A percentile compares a stretch with the other conserved stretches of the same genome.
Evolutionary conservation across 1,140 invertebrate species (phyloP).

Genomic region (Lepidurus apus): DNA sequence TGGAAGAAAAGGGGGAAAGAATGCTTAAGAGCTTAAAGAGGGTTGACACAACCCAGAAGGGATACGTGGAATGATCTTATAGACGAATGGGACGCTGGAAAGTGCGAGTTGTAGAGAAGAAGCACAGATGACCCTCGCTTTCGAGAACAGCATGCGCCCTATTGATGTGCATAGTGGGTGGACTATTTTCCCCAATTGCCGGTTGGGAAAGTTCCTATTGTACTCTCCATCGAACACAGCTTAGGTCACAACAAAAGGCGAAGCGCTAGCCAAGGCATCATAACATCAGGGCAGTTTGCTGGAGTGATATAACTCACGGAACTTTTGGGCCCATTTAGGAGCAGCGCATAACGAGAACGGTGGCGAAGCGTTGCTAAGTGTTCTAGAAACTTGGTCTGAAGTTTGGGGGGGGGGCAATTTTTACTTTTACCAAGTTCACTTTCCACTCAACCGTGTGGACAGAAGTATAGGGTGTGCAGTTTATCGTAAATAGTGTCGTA

Average conservation of each 20-base stretch:
- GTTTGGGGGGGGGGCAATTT: neutral
- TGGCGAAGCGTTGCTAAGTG: neutral
- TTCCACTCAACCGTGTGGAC: no score
- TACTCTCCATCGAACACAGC: neutral
- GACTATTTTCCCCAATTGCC: neutral
- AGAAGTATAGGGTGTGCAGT: no score
- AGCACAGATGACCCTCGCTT: neutral
- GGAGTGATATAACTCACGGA: neutral
- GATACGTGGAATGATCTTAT: neutral
- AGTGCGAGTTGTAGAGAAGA: conserved; percentile 1
- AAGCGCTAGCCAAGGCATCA: neutral
- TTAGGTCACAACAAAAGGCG: neutral
- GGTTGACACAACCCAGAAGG: neutral
- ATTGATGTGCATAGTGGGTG: conserved; percentile 8
- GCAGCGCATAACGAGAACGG: neutral
- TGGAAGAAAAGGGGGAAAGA: no score
- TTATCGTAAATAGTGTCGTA: no score
- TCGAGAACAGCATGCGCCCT: neutral
- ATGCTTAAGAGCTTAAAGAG: no score
- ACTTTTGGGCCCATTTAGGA: neutral
- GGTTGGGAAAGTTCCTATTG: neutral
- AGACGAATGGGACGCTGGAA: neutral
- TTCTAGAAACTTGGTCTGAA: neutral
- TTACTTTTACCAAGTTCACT: no score
- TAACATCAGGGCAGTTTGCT: neutral